A percentile compares a stretch with the other conserved stretches of the same genome.
phyloP scores from a whole-genome alignment of 30 jellyfish, hydroid and myxozoan genomes.

The Clytia hemisphaerica region DNA sequence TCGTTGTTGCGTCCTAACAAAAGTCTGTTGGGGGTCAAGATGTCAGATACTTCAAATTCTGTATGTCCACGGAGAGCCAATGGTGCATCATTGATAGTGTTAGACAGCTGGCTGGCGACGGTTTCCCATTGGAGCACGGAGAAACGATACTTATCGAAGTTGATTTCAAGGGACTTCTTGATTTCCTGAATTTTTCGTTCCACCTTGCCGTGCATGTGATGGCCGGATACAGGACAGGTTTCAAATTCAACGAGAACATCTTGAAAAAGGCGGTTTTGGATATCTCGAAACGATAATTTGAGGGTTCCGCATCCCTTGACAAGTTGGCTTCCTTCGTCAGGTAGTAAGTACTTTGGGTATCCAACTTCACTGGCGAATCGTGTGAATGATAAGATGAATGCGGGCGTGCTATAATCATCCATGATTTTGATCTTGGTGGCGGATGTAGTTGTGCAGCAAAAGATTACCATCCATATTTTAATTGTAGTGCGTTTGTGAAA shows the following conservation, averaged over 20 bases:
- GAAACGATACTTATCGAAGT: neutral
- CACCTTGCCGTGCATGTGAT: conserved; percentile 3
- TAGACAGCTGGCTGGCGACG: too few relatives aligned
- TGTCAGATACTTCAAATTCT: neutral
- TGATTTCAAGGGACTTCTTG: neutral
- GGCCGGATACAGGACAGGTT: neutral
- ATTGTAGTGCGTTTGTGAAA: neutral
- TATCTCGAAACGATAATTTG: neutral
- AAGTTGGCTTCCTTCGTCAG: too few relatives aligned
- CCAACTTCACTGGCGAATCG: too few relatives aligned
- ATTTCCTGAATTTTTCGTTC: neutral
- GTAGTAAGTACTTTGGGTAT: neutral
- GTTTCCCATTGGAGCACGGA: conserved; percentile 8
- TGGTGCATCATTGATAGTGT: too few relatives aligned
- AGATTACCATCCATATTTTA: too few relatives aligned
- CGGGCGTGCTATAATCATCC: neutral
- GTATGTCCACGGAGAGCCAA: too few relatives aligned
- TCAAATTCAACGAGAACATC: neutral
- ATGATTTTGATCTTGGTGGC: neutral
- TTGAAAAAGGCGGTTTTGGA: neutral
- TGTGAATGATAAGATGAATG: neutral
- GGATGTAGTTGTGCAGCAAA: too few relatives aligned
- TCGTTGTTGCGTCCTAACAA: conserved; percentile 5
- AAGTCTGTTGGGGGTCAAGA: neutral
- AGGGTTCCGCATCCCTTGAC: too few relatives aligned